Base-by-base conservation (phyloP, 2,797 vertebrate species). In the Sylvia borin region DNA sequence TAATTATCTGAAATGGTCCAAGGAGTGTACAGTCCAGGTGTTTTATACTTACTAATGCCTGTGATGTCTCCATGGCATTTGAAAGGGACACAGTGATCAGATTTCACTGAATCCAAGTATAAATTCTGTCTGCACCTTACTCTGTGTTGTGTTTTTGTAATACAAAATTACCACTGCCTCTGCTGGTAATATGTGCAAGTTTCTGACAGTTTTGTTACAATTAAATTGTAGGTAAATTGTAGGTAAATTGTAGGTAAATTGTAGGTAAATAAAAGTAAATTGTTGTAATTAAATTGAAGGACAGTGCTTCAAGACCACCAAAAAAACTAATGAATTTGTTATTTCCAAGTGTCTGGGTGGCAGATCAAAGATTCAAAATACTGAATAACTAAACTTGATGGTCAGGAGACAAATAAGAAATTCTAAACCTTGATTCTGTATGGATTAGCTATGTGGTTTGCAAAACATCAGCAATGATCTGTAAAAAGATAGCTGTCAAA, bases 181-280 rank as follows among this genome's bases (percentile, higher is more conserved):
- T 17, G 3, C 1, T 54, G 19, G 4, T 38, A 61, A 2, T 53
- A 26, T 0, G 2, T 14, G 7, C 12, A 61, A 57, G 15, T 58
- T 75, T 72, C 24, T 76, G 43, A 51, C 13, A 42, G 11, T 24
- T 65, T 42, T 51, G 16, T 40, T 68, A 48, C 2, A 55, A 19
- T 51, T 76, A 67, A 57, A 36, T 36, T 42, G 34, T 48, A 79
- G 13, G 25, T 36, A 36, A 62, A 36, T 36, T 36, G 36, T 36
- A 36, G 36, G 36, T 36, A 36, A 36, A 36, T 36, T 42, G 34
- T 48, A 79, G 13, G 25, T 36, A 36, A 62, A 36, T 36, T 36
- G 36, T 36, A 36, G 36, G 36, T 36, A 36, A 36, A 36, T 36
- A 36, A 36, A 36, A 36, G 36, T 36, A 36, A 36, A 36, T 36